Evolutionary conservation across 1,140 invertebrate species (phyloP), one percentile per base, ranked within the genome.

Genomic region (Probaryconus sp.): DNA sequence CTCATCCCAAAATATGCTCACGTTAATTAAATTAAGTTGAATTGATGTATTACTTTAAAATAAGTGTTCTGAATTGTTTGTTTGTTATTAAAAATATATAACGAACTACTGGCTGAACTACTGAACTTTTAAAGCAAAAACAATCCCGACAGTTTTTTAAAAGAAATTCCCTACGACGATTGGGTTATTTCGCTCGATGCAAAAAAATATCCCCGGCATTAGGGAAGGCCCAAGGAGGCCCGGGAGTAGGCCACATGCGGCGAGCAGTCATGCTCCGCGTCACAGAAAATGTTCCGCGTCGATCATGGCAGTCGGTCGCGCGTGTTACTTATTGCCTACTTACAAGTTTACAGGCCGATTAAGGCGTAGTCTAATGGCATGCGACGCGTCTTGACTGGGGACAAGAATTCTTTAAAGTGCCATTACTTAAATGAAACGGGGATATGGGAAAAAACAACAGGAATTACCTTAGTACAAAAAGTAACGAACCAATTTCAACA

Each of bases 251-350:
- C 63, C 63, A 37, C 63, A 68, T 68, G 70, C 43, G 35, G 69
- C 21, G 56, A 42, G 38, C 20, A 40, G 10, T 48, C 61, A 61
- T 28, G 60, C 40, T 58, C 42, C 55, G 37, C 53, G 37, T 28
- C 37, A 4, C 13, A 21, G 16, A 47, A 13, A 28, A 43, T 13
- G 21, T 21, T 31, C 2, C 38, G 37, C 9, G 4, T 16, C 18
- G 31, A 33, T 51, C 38, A 33, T 18, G 6, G 6, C 13, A 7
- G 21, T 7, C 1, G 13, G 11, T 35, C 7, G 20, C 13, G 30
- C 31, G 38, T 60, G 51, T 63, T 71, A 56, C 56, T 63, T 55
- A 56, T 70, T 70, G 56, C 50, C 50, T 42, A 71, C 38, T 63
- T 56, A 71, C 68, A 63, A 43, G 40, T 53, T 38, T 60, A 40